phyloP scores from a whole-genome alignment of 1,140 invertebrate species.

The Scaptomyza pallida region DNA sequence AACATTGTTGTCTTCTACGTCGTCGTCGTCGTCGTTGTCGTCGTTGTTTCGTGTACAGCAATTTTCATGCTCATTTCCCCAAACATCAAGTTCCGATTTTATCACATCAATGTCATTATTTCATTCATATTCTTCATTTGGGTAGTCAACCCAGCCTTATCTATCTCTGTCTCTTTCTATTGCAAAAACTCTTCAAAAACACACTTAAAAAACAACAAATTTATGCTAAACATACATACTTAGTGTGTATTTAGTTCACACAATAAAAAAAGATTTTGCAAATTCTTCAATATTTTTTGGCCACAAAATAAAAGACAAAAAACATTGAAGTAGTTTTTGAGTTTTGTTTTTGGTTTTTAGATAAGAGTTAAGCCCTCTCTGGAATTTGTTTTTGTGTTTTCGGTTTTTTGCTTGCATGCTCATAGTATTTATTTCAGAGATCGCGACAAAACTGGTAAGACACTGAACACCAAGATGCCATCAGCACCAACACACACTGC shows the following conservation, averaged over 20 bases:
- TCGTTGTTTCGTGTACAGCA: background rate
- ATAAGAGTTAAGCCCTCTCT: slow-evolving; percentile 48
- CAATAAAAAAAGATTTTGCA: slow-evolving; percentile 4
- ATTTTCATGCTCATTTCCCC: slow-evolving; percentile 14
- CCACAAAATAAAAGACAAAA: background rate
- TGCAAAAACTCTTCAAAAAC: slow-evolving; percentile 9
- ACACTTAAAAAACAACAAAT: background rate
- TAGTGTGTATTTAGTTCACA: slow-evolving; percentile 30
- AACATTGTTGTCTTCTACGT: too few relatives aligned
- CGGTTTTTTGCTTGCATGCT: slow-evolving; percentile 83
- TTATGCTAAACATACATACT: slow-evolving; percentile 7
- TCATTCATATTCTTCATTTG: slow-evolving; percentile 15
- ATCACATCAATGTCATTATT: slow-evolving; percentile 29
- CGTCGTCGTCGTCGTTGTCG: background rate
- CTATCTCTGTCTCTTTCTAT: slow-evolving; percentile 7
- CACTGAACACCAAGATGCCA: slow-evolving; percentile 84
- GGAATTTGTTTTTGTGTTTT: slow-evolving; percentile 66
- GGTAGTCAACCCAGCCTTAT: slow-evolving; percentile 1
- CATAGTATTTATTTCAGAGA: slow-evolving; percentile 84
- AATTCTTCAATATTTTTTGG: slow-evolving; percentile 22
- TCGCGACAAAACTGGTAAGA: slow-evolving; percentile 84
- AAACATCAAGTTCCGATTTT: background rate
- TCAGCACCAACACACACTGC: slow-evolving; percentile 84
- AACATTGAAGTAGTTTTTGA: slow-evolving; percentile 20
- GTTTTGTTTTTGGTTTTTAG: slow-evolving; percentile 16